Conservation (phyloP, 2,113 vertebrate species). For the Callaeas wilsoni region DNA sequence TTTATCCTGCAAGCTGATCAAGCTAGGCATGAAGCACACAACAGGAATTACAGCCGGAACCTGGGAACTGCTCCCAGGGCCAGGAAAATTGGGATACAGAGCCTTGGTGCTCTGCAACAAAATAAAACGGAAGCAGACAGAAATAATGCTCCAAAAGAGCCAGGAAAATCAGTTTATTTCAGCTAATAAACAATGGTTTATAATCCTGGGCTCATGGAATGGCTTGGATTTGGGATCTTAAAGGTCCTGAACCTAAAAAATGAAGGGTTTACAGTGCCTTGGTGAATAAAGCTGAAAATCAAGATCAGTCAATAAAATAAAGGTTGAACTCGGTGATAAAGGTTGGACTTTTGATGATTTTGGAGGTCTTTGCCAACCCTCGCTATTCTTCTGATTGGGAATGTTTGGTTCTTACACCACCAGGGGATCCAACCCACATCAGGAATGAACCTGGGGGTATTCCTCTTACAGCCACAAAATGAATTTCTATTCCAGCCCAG, state of each 20-base stretch:
- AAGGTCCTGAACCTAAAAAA: not conserved
- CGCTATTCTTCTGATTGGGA: not conserved
- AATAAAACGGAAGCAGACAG: not conserved
- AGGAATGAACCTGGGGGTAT: not conserved
- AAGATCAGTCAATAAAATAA: not conserved
- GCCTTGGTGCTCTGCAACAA: not conserved
- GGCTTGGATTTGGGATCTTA: not conserved
- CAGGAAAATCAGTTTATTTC: not conserved
- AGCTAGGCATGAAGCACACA: not conserved
- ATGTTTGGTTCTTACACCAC: not conserved
- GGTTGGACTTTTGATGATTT: not conserved
- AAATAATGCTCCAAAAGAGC: not conserved
- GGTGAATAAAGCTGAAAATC: not conserved
- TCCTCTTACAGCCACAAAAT: not conserved
- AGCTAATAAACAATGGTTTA: not conserved
- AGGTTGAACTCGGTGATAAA: not conserved
- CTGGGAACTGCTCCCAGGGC: not conserved
- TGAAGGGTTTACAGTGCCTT: not conserved
- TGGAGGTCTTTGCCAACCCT: not conserved
- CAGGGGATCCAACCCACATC: not conserved
- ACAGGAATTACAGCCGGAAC: not conserved
- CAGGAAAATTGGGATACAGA: not conserved
- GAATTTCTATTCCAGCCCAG: not conserved
- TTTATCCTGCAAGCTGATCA: not conserved
- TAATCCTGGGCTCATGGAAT: not conserved